These are phyloP conservation scores for Sinocyclocheilus anophthalmus DNA, from an alignment of 2,113 vertebrate genomes.

Conservation along the genomic window DNA sequence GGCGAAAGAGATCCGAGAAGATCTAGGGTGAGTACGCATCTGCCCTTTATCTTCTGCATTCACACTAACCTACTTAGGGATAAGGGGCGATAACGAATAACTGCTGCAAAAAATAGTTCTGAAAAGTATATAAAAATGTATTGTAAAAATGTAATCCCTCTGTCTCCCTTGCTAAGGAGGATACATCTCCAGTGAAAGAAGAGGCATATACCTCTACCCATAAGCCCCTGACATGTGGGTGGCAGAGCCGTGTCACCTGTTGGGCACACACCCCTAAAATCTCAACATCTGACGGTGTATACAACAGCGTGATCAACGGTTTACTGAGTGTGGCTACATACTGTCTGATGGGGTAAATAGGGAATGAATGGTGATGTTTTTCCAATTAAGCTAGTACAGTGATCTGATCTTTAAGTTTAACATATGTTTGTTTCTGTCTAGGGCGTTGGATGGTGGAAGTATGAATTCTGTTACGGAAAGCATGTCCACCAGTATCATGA, in stretches of 20 bases:
- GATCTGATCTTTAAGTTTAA: background rate
- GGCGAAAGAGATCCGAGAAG: slow-evolving; percentile 79
- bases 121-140: background rate
- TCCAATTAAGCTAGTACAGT: too few species aligned
- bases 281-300: too few species aligned
- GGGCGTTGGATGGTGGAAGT: slow-evolving; percentile 99
- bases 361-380: too few species aligned
- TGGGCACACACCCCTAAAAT: too few species aligned
- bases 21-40: background rate
- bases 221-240: slow-evolving; percentile 88
- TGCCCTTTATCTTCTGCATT: background rate
- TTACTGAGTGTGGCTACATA: slow-evolving; percentile 96
- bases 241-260: slow-evolving; percentile 85
- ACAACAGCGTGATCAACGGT: slow-evolving; percentile 95
- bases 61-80: background rate
- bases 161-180: slow-evolving; percentile 74
- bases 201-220: slow-evolving; percentile 90
- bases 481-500: slow-evolving; percentile 98
- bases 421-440: slow-evolving; percentile 61
- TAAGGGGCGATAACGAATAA: background rate
- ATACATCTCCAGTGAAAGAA: slow-evolving; percentile 78
- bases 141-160: background rate
- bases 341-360: slow-evolving; percentile 96
- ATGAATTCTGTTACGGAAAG: slow-evolving; percentile 97
- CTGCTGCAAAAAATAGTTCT: background rate